Conservation (phyloP, 2,888 invertebrate species). For the Standfussiana lucernea region DNA sequence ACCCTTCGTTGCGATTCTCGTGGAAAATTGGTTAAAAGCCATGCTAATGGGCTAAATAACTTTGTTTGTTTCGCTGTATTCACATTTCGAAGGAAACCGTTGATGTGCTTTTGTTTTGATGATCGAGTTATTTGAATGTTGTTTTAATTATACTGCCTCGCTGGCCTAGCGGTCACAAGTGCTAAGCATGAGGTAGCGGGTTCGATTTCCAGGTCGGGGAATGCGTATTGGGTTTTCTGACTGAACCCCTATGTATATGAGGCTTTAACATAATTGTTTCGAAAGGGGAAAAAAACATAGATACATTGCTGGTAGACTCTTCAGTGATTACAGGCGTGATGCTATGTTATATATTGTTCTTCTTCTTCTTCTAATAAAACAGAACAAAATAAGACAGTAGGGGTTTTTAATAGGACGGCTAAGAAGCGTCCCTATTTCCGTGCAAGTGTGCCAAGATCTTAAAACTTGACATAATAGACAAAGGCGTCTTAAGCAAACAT, state of each 20-base stretch:
- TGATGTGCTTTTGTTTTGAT: conserved; percentile 17
- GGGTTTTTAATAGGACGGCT: background rate
- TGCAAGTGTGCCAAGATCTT: conserved; percentile 2
- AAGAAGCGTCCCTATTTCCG: background rate
- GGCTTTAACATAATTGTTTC: background rate
- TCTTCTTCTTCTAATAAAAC: too few relatives aligned
- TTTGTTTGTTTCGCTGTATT: conserved; percentile 14
- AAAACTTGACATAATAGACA: conserved; percentile 24
- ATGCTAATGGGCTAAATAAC: conserved; percentile 27
- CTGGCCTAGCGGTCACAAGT: background rate
- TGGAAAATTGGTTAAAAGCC: conserved; percentile 35
- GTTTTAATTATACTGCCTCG: background rate
- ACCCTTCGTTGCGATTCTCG: conserved; percentile 8
- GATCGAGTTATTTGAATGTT: background rate
- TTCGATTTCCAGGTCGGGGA: background rate
- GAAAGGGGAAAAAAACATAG: background rate
- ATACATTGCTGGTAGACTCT: background rate
- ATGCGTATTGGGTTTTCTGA: background rate
- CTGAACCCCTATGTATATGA: background rate
- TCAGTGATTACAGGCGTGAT: background rate
- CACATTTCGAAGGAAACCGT: background rate
- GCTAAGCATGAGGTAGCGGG: background rate
- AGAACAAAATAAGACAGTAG: too few relatives aligned
- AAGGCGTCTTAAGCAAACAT: conserved; percentile 6
- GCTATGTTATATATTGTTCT: too few relatives aligned